Evolutionary conservation across 1,140 invertebrate species (phyloP), one percentile per base, ranked within the genome.

Genomic region (Trichonephila clavata): DNA sequence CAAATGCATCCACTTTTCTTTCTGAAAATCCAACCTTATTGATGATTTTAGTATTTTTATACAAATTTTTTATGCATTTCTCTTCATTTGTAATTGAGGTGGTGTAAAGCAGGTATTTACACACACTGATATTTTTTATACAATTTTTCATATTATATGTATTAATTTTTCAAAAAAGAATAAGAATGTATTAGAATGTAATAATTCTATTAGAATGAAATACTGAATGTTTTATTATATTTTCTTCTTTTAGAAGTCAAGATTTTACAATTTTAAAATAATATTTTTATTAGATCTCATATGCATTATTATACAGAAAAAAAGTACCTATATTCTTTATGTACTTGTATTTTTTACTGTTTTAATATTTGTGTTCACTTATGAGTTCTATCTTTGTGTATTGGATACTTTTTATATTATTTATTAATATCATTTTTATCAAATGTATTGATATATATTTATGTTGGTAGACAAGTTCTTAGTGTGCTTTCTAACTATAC

Each of bases 301-400:
- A 10, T 50, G 7, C 7, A 50, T 13, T 50, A 50, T 50, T 50
- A 50, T 50, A 13, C 50, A 50, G 50, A 50, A 50, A 50, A n/a
- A 50, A 50, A 10, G 50, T 7, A 50, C 0, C 10, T 10, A 50
- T 50, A 20, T 39, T 77, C 71, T 32, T 39, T 24, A 39, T 16
- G 32, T 77, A 3, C 32, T 32, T 32, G 14, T 68, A 68, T 68
- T 68, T 68, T 68, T n/a, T 68, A n/a, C n/a, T 68, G 10, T 24
- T 77, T 77, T 77, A 39, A 77, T 77, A 32, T 77, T 77, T 77
- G 71, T 77, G 32, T 24, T 32, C 16, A 77, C 27, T 77, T 32
- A 32, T 77, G 27, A 77, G 27, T 77, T 5, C 39, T 77, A 68
- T 68, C 32, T 39, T 77, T 18, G 18, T 39, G 71, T 77, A 14